Evolutionary conservation across 2,888 invertebrate species (phyloP), one percentile per base, ranked within the genome.

Genomic region (Leucoptera coffeella): DNA sequence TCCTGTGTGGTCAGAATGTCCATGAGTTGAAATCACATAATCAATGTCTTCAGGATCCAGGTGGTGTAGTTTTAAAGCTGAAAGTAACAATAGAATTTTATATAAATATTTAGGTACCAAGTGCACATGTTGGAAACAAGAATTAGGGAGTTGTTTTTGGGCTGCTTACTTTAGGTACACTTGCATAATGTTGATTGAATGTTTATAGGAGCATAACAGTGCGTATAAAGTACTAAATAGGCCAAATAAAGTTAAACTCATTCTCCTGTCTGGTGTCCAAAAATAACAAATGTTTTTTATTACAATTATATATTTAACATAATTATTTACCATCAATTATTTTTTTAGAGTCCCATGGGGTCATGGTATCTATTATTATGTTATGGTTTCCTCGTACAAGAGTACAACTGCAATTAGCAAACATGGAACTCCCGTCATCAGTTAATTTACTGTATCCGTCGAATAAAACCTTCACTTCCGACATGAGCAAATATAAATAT

Each of bases 1-100:
- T 23, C 96, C 96, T 33, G 82, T 80, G 44, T 96, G 95, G 58
- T 96, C 96, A 0, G 91, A 85, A 56, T 96, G 96, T 0, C 94
- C 90, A 56, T 96, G 95, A 5, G 93, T 89, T 36, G 87, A 87
- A 21, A 96, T 62, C 2, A 91, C 85, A 48, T 75, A 83, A 38
- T 82, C 51, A 12, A 91, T 80, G 37, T 85, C 73, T 4, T 76
- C 62, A 3, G 78, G 74, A 8, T 40, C 42, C 4, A 86, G 17
- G 3, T 69, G 54, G 26, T 79, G 46, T n/a, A 51, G 44, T 9
- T 53, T 35, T 29, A 87, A 42, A 25, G 76, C 80, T 79, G 42
- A 29, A 58, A 57, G 36, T n/a, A n/a, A n/a, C n/a, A n/a, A n/a
- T n/a, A n/a, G n/a, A n/a, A n/a, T n/a, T n/a, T n/a, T n/a, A n/a